A percentile compares a stretch with the other conserved stretches of the same genome.
phyloP scores from a whole-genome alignment of 2,113 vertebrate genomes.

The Perccottus glenii region DNA sequence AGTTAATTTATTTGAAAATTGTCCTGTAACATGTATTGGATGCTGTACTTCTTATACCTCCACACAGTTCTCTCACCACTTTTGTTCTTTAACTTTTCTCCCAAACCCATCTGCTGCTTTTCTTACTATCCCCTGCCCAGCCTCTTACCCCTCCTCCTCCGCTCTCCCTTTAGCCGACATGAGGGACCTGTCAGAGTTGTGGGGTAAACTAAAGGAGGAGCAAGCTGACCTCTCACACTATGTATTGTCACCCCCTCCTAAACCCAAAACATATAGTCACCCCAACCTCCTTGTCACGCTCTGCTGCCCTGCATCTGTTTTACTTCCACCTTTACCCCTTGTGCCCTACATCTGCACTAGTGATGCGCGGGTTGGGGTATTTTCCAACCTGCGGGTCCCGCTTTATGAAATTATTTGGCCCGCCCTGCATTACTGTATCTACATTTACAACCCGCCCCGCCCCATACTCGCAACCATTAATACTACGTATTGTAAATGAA shows the following conservation, averaged over 20 bases:
- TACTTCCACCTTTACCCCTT: constrained; percentile 12
- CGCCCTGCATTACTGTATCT: no score
- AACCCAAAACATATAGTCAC: constrained; percentile 17
- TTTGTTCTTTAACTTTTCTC: constrained; percentile 29
- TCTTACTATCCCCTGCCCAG: no score
- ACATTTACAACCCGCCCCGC: no score
- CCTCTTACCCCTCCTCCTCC: no score
- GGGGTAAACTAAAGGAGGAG: constrained; percentile 77
- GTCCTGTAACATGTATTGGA: no score
- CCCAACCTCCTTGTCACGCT: constrained; percentile 32
- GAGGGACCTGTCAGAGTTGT: constrained; percentile 76
- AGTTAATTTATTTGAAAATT: no score
- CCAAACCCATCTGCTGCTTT: constrained; percentile 58
- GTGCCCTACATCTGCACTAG: not conserved
- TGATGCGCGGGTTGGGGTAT: no score
- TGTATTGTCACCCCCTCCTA: constrained; percentile 23
- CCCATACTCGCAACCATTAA: no score
- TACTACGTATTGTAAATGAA: no score
- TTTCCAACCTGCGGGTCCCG: no score
- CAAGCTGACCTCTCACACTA: constrained; percentile 77
- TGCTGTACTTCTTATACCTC: constrained; percentile 4
- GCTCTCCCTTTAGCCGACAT: constrained; percentile 64
- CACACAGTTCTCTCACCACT: not conserved
- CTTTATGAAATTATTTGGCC: no score
- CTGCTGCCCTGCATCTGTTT: constrained; percentile 58